phyloP scores from a whole-genome alignment of 2,888 invertebrate species.

The Pristionchus entomophagus region DNA sequence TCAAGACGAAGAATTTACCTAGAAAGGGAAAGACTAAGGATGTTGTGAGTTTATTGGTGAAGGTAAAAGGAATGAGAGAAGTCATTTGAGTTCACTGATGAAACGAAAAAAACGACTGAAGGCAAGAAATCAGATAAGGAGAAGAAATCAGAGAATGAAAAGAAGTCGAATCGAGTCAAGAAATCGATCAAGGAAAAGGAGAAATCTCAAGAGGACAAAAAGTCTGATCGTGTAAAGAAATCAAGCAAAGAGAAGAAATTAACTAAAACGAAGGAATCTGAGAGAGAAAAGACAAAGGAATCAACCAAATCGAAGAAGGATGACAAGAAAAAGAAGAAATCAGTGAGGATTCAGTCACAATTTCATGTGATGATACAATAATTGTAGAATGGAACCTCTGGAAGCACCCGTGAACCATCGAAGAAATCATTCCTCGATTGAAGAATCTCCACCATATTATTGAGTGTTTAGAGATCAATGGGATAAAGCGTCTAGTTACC shows the following conservation, averaged over 20 bases:
- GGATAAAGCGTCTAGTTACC: slow-evolving; percentile 13
- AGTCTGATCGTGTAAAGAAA: background rate
- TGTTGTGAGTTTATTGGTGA: background rate
- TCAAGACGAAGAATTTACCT: background rate
- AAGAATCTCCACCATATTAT: background rate
- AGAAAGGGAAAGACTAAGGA: background rate
- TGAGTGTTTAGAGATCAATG: background rate
- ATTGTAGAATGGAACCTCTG: background rate
- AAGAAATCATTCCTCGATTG: slow-evolving; percentile 21
- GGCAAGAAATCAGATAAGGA: background rate
- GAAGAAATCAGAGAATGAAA: background rate
- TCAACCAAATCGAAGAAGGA: background rate
- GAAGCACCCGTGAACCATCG: background rate
- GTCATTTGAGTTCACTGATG: background rate
- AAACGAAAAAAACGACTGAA: background rate
- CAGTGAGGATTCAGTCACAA: background rate
- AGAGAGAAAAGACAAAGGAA: background rate
- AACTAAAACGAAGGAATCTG: background rate
- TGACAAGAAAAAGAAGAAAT: background rate
- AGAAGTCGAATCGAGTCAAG: background rate
- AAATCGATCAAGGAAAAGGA: background rate
- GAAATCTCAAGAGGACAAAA: background rate
- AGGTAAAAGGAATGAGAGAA: background rate
- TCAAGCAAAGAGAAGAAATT: background rate
- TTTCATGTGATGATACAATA: background rate